Conservation (phyloP, 2,797 vertebrate genomes). For the Cossypha caffra region DNA sequence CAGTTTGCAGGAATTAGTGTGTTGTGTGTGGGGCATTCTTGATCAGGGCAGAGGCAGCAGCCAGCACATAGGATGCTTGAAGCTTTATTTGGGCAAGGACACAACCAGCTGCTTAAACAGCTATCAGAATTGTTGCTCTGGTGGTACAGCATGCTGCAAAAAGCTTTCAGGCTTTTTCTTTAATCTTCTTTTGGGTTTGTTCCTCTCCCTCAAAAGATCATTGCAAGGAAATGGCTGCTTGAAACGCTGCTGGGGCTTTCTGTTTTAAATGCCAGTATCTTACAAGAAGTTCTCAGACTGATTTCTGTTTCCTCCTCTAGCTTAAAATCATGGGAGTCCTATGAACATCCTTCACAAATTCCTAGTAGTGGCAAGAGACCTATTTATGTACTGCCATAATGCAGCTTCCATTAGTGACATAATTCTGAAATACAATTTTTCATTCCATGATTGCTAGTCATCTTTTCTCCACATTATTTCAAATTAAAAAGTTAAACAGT, state of each 20-base stretch:
- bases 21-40: background rate
- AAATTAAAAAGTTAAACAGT: background rate
- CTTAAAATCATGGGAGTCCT: background rate
- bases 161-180: background rate
- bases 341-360: background rate
- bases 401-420: background rate
- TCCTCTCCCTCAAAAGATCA: background rate
- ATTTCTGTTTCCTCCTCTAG: background rate
- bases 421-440: background rate
- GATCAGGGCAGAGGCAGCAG: background rate
- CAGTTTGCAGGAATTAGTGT: background rate
- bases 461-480: background rate
- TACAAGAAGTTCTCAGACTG: background rate
- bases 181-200: background rate
- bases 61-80: background rate
- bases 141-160: background rate
- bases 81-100: background rate
- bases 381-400: background rate
- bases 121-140: background rate
- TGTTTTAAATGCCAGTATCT: background rate
- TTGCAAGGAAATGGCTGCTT: background rate
- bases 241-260: background rate
- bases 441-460: background rate
- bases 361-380: background rate
- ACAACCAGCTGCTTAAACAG: background rate